Base-by-base conservation (phyloP, 2,113 vertebrate species). In the Carollia perspicillata region DNA sequence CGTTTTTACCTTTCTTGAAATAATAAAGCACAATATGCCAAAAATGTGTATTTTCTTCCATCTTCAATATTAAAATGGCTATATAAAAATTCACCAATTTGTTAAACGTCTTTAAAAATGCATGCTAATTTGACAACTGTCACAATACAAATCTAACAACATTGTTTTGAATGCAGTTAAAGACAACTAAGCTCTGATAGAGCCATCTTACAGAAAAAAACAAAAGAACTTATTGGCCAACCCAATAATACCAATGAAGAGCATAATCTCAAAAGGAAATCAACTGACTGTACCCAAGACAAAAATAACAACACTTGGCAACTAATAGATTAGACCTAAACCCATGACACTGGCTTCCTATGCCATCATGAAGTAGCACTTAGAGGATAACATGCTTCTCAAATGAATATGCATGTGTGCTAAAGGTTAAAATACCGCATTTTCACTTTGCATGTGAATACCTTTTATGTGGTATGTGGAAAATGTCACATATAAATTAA, bases 301-400 rank as follows among this genome's bases (percentile, higher is more conserved):
- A 94, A 95, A 97, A 93, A 28, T 40, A 42, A 84, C 33, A 55
- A 83, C 0, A 88, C 8, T 72, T 74, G 95, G 20, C 47, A 88
- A 66, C 26, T 42, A 86, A 72, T 3, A 66, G 28, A 88, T 49
- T 75, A 77, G n/a, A 58, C 17, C 78, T 53, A 89, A 86, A 75
- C 53, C 28, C 26, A 35, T 84, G 69, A 26, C 22, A 49, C 0
- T 53, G 44, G 18, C 13, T 96, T 86, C 74, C 53, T 75, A 33
- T 42, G 18, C n/a, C 37, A 84, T 49, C 40, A 83, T 8, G 7
- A 90, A 83, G 42, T 12, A 72, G 72, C 22, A 77, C 17, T 91
- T 18, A 78, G 2, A 75, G n/a, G 22, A 55, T 22, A 85, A 79
- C 3, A 40, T 18, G 37, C 26, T 89, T 88, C 72, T 83, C 49